Conservation (phyloP, 2,113 vertebrate species). For the Mohoua ochrocephala region DNA sequence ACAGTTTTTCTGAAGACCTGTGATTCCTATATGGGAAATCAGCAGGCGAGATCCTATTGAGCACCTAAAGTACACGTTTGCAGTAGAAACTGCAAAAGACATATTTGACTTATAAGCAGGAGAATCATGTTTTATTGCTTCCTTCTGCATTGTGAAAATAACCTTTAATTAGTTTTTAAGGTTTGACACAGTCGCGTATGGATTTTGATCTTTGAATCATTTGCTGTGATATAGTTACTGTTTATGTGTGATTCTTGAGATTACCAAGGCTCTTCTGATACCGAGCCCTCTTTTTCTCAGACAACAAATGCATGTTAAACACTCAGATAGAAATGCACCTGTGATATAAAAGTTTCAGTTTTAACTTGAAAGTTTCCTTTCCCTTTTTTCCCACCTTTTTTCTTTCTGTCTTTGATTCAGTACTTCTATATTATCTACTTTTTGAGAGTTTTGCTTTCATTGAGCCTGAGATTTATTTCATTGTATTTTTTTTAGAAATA, state of each 20-base stretch:
- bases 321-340: background rate
- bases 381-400: rapidly evolving
- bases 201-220: background rate
- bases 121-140: background rate
- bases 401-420: background rate
- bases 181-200: background rate
- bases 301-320: background rate
- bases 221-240: background rate
- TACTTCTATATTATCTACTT: background rate
- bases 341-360: background rate
- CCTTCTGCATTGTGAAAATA: background rate
- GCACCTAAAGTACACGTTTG: background rate
- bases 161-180: background rate
- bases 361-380: background rate
- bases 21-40: background rate
- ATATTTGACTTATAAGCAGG: background rate
- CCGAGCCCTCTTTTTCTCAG: background rate
- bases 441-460: background rate
- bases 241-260: background rate
- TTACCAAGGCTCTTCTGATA: background rate
- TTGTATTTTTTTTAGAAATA: background rate
- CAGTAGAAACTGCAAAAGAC: background rate
- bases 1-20: background rate
- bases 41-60: background rate
- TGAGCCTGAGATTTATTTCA: background rate